phyloP scores from a whole-genome alignment of 2,113 vertebrate species.

The Numenius arquata region DNA sequence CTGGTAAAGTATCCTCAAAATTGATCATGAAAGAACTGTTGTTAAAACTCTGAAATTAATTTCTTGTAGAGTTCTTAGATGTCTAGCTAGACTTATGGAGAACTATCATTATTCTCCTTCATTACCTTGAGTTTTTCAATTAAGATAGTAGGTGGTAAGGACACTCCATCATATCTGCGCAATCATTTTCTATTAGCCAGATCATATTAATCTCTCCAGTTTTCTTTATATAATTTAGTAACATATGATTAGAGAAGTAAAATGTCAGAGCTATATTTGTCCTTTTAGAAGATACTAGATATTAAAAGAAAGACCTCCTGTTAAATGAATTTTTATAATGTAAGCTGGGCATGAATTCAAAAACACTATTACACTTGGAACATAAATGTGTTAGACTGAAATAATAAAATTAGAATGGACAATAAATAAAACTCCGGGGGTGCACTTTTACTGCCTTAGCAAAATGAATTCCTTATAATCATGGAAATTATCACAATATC shows the following conservation, averaged over 20 bases:
- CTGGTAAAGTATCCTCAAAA: not conserved
- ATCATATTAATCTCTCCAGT: not conserved
- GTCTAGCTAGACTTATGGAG: not conserved
- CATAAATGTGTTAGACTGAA: conserved; percentile 16
- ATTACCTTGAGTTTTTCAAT: not conserved
- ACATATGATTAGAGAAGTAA: not conserved
- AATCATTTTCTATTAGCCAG: not conserved
- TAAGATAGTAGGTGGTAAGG: not conserved
- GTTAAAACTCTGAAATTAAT: not conserved
- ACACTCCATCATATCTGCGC: not conserved
- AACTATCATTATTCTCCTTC: not conserved
- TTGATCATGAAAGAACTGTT: not conserved
- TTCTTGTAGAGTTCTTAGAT: not conserved
- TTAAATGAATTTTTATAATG: not conserved
- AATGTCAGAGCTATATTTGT: not conserved
- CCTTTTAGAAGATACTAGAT: not conserved
- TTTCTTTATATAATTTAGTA: not conserved
- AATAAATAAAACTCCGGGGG: conserved; percentile 5
- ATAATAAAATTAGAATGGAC: conserved; percentile 39
- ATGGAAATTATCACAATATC: not conserved
- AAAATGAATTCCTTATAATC: not conserved
- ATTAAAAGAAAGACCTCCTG: not conserved
- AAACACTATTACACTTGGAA: not conserved
- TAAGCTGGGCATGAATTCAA: conserved; percentile 37
- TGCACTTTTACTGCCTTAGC: not conserved